These are phyloP conservation scores for Aplochiton taeniatus DNA, from an alignment of 2,797 vertebrate genomes.

Conservation along the genomic window DNA sequence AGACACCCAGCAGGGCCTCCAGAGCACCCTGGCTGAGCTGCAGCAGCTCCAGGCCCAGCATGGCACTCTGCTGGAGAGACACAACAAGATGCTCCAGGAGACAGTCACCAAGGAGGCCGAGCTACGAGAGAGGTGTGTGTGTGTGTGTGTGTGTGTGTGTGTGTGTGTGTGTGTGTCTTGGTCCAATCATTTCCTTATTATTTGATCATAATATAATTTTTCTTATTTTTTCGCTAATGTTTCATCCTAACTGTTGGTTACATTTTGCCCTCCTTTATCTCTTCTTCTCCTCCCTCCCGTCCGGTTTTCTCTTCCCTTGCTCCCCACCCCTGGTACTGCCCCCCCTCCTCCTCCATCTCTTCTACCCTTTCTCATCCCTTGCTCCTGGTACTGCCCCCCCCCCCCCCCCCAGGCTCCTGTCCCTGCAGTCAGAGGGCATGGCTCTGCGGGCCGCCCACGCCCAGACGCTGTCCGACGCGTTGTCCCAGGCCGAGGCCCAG, in stretches of 20 bases:
- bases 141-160: neutral
- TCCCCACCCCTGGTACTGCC: neutral
- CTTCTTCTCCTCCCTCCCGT: too few relatives aligned
- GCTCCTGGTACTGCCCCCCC: neutral
- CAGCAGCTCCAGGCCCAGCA: constrained; percentile 89
- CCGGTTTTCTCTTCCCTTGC: neutral
- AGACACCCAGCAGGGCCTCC: constrained; percentile 86
- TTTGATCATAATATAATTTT: neutral
- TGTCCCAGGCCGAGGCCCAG: constrained; percentile 83
- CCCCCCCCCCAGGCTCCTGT: constrained; percentile 76
- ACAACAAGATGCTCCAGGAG: constrained; percentile 97
- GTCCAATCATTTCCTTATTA: neutral
- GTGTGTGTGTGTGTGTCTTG: neutral
- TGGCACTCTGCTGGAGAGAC: constrained; percentile 90
- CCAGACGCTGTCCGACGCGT: constrained; percentile 81
- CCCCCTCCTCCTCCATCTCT: neutral
- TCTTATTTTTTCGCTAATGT: too few relatives aligned
- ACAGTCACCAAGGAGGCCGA: constrained; percentile 91
- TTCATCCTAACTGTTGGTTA: neutral
- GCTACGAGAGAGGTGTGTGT: constrained; percentile 87
- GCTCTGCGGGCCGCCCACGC: constrained; percentile 83
- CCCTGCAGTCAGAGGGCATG: constrained; percentile 86
- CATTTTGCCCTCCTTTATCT: neutral
- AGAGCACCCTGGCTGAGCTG: constrained; percentile 80
- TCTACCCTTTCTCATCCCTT: neutral